Evolutionary conservation across 2,888 invertebrate genomes (phyloP).

Genomic region (Caenorhabditis japonica): DNA sequence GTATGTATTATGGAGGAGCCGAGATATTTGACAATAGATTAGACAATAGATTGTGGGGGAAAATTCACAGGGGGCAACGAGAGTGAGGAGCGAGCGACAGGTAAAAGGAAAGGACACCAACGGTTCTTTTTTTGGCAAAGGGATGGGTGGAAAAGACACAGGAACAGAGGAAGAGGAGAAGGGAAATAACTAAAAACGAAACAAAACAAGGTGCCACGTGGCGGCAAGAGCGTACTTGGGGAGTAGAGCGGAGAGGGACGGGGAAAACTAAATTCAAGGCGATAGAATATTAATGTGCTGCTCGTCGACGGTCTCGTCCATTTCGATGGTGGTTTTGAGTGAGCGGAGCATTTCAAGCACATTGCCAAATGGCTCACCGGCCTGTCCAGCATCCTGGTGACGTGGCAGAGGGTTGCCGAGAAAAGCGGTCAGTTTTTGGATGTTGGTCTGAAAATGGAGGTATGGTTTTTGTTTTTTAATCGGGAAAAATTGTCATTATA

Average conservation of each 20-base stretch:
- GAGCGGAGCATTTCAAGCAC: slow-evolving; percentile 35
- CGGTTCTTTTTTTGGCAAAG: slow-evolving; percentile 14
- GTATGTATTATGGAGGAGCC: slow-evolving; percentile 39
- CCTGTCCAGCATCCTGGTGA: slow-evolving; percentile 9
- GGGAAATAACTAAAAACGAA: too few species aligned
- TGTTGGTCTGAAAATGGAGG: slow-evolving; percentile 25
- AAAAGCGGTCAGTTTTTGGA: slow-evolving; percentile 31
- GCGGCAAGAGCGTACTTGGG: slow-evolving; percentile 3
- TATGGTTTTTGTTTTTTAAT: too few species aligned
- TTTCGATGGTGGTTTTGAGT: slow-evolving; percentile 32
- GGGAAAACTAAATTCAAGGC: too few species aligned
- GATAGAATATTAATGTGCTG: slow-evolving; percentile 44
- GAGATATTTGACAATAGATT: slow-evolving; percentile 19
- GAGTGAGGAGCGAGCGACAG: too few species aligned
- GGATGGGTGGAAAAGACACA: too few species aligned
- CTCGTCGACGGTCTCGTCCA: slow-evolving; percentile 31
- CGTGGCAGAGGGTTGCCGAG: slow-evolving; percentile 41
- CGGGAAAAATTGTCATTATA: too few species aligned
- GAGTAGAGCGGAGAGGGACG: background rate
- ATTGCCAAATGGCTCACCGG: slow-evolving; percentile 17
- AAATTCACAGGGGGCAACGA: slow-evolving; percentile 49
- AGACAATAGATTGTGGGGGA: background rate
- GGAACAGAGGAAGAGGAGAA: background rate
- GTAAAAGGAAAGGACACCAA: background rate
- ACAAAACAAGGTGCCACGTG: too few species aligned